phyloP scores from a whole-genome alignment of 1,140 invertebrate species.

The Carcinoscorpius rotundicauda region DNA sequence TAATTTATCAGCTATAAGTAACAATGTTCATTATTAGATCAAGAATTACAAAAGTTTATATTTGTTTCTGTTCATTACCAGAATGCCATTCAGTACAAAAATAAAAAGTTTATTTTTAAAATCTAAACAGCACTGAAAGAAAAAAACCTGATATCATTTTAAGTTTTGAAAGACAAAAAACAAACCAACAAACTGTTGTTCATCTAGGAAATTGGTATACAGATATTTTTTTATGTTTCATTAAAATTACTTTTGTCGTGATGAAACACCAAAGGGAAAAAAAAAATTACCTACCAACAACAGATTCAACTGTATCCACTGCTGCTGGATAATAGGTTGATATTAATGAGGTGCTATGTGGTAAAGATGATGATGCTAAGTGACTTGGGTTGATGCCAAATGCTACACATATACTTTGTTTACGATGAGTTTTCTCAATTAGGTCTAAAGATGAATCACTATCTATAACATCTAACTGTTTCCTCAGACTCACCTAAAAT shows the following conservation, averaged over 20 bases:
- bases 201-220: conserved; percentile 6
- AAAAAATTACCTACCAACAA: conserved; percentile 46
- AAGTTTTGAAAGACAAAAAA: background rate
- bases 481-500: conserved; percentile 39
- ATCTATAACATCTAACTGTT: conserved; percentile 55
- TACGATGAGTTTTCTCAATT: conserved; percentile 54
- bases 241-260: too few species aligned
- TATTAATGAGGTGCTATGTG: conserved; percentile 35
- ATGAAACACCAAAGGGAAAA: background rate
- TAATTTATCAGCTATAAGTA: conserved; percentile 7
- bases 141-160: background rate
- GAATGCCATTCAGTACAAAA: too few species aligned
- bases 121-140: background rate
- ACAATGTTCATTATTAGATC: background rate
- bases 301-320: conserved; percentile 58
- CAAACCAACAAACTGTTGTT: background rate
- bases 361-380: conserved; percentile 21
- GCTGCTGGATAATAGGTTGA: conserved; percentile 47
- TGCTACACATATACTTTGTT: conserved; percentile 51
- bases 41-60: too few species aligned
- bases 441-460: conserved; percentile 49
- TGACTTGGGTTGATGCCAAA: conserved; percentile 34
- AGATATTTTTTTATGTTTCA: background rate
- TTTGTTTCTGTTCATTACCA: too few species aligned
- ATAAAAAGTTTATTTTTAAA: background rate